phyloP scores from a whole-genome alignment of 2,888 invertebrate genomes.

The Mycalesis mineus region DNA sequence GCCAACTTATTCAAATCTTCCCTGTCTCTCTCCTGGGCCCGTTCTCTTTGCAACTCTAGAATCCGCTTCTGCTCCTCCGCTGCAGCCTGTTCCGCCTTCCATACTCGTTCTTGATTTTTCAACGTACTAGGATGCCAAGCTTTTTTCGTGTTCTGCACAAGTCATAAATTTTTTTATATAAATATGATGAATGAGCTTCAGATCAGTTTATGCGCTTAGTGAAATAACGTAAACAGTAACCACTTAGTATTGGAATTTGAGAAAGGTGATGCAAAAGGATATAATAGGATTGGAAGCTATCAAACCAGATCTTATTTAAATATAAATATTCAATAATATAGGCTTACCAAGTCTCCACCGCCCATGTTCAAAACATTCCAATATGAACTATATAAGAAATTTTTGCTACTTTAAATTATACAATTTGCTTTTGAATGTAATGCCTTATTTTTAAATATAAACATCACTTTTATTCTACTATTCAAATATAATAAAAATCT shows the following conservation, averaged over 20 bases:
- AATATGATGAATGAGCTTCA: too few relatives aligned
- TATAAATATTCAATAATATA: not conserved
- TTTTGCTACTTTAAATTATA: too few relatives aligned
- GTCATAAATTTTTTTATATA: too few relatives aligned
- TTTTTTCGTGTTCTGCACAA: conserved; percentile 83
- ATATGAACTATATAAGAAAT: too few relatives aligned
- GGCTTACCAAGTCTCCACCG: conserved; percentile 63
- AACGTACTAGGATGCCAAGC: conserved; percentile 89
- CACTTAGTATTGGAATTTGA: not conserved
- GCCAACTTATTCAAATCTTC: conserved; percentile 82
- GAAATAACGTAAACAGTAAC: too few relatives aligned
- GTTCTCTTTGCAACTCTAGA: conserved; percentile 82
- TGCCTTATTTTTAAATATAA: too few relatives aligned
- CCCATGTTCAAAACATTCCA: conserved; percentile 44
- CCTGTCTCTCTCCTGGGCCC: conserved; percentile 81
- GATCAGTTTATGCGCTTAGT: too few relatives aligned
- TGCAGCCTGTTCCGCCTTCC: conserved; percentile 87
- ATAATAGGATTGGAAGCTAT: not conserved
- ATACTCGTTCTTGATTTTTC: conserved; percentile 87
- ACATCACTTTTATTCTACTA: too few relatives aligned
- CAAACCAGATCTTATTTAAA: not conserved
- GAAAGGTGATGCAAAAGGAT: not conserved
- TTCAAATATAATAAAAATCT: too few relatives aligned
- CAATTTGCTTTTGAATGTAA: too few relatives aligned
- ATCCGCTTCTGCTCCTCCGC: conserved; percentile 83